Base-by-base conservation (phyloP, 2,797 vertebrate genomes). In the Epinephelus awoara region DNA sequence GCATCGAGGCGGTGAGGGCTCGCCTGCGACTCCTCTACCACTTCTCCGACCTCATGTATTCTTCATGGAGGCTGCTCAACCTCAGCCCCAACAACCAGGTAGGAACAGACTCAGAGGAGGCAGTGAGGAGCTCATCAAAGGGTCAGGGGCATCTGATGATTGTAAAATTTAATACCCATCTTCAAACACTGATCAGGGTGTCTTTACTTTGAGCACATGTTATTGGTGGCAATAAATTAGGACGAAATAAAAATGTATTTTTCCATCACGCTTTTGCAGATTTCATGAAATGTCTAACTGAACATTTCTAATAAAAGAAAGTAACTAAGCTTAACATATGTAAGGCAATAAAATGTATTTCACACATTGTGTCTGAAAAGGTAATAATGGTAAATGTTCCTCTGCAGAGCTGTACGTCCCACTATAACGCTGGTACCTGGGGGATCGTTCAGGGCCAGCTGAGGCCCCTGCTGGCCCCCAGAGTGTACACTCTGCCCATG, bases 31-130 rank as follows among this genome's bases (percentile, higher is more conserved):
- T 96, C 65, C 95, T 96, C 57, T 95, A 95, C 86, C 95, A 96
- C 92, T 96, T 96, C 93, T 96, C 96, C 1, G 96, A 96, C 86
- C 95, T 96, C 81, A 96, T 96, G 96, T 96, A 96, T 89, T 96
- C 95, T 23, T 96, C 96, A 0, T 96, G 96, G 96, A 86, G 95
- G 25, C 91, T 96, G 2, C 91, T 96, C 52, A 96, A 96, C 93
- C 94, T 96, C 77, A 95, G 94, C 74, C 94, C 95, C 64, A 94
- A 91, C 85, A 94, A 93, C 90, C 96, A 96, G 95, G 96, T 96
- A 25, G 23, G 58, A 8, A 12, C 40, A 9, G 34, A 5, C 5
- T 23, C 23, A 23, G 34, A 34, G 34, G 34, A 34, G 34, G 7
- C 8, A 34, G 34, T 34, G 6, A 8, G 34, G 34, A 34, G 34